phyloP scores from a whole-genome alignment of 2,113 vertebrate genomes.

The Petrocephalus microphthalmus region DNA sequence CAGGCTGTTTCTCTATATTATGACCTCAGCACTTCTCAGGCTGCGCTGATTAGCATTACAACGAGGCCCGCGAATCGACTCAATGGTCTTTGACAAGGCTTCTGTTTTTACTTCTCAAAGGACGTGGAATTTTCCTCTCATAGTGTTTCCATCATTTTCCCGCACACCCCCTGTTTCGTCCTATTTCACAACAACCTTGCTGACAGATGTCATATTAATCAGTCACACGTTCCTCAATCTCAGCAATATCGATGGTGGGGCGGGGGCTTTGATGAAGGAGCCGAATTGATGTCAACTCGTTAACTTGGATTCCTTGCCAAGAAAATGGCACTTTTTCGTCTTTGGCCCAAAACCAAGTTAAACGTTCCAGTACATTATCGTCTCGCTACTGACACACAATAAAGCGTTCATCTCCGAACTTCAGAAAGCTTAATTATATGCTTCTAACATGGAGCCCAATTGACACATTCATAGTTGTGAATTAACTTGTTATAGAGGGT shows the following conservation, averaged over 20 bases:
- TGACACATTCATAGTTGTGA: background rate
- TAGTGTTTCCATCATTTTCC: slow-evolving; percentile 37
- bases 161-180: slow-evolving; percentile 42
- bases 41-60: slow-evolving; percentile 41
- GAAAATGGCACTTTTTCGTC: slow-evolving; percentile 49
- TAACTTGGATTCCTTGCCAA: slow-evolving; percentile 53
- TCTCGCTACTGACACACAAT: slow-evolving; percentile 42
- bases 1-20: slow-evolving; percentile 28
- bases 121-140: slow-evolving; percentile 47
- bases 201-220: slow-evolving; percentile 54
- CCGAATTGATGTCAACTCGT: slow-evolving; percentile 55
- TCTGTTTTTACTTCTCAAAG: slow-evolving; percentile 33
- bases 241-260: slow-evolving; percentile 46
- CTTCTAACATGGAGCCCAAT: slow-evolving; percentile 28
- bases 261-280: slow-evolving; percentile 49
- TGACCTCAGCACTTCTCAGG: slow-evolving; percentile 36
- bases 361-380: slow-evolving; percentile 44
- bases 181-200: slow-evolving; percentile 50
- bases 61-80: slow-evolving; percentile 33
- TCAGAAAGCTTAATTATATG: slow-evolving; percentile 29
- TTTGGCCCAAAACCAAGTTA: slow-evolving; percentile 46
- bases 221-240: slow-evolving; percentile 52
- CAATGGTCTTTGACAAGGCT: slow-evolving; percentile 34
- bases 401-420: slow-evolving; percentile 35
- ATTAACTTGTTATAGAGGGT: background rate